Base-by-base conservation (phyloP, 2,113 vertebrate species). In the Mionectes macconnelli region DNA sequence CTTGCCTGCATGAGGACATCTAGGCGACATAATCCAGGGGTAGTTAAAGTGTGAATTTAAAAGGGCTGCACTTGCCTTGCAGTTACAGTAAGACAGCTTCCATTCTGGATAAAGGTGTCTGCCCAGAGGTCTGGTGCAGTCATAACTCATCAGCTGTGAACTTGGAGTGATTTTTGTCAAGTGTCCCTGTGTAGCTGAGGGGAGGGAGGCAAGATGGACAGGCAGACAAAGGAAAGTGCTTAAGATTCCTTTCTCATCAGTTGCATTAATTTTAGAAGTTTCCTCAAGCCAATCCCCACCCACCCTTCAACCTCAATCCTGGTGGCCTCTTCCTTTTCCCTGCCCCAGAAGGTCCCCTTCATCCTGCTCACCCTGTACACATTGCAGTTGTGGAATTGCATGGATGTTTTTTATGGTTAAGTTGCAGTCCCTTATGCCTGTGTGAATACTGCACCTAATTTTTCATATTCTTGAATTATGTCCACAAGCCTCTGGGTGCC, bases 381-480 rank as follows among this genome's bases (percentile, higher is more conserved):
- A 1, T 72, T 55, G 49, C 39, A 73, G 57, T n/a, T 68, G 75
- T 87, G 63, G 87, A 80, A 66, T 72, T 53, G 45, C 69, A 45
- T 40, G 13, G 70, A 52, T 24, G 8, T 84, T 91, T 89, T 78
- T 64, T 49, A 30, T 57, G 33, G 73, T 93, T 44, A 55, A 67
- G 84, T 37, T 5, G 12, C 89, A 81, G 78, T 75, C 42, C 42
- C 28, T 86, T 81, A 77, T 77, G 33, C 31, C 87, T 45, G 24
- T 82, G 90, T 94, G 84, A 97, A 94, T 97, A 95, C 87, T 59
- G 76, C 81, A 91, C 78, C 9, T 84, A 33, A 70, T 91, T 95
- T 94, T 94, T 94, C 85, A 86, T 95, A 72, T 82, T 90, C 80
- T 94, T 96, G 84, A 96, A 87, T 79, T 86, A 59, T 77, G 56